A percentile compares a stretch with the other conserved stretches of the same genome.
Evolutionary conservation across 1,140 invertebrate genomes (phyloP).

Genomic region (Drosophila tani): DNA sequence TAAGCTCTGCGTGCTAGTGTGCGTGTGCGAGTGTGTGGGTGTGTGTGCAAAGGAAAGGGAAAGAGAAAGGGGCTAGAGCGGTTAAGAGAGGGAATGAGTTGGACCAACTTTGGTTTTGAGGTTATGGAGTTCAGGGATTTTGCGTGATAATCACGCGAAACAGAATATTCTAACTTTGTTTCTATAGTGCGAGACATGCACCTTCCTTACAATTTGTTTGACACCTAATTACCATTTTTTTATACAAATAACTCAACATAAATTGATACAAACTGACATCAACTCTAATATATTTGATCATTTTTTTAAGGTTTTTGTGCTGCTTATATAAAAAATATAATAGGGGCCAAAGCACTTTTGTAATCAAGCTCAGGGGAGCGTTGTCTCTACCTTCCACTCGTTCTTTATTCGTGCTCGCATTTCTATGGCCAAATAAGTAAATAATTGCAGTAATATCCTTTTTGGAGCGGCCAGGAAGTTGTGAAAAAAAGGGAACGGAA

Average conservation of each 20-base stretch:
- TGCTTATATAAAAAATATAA: constrained; percentile 11
- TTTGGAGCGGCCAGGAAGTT: constrained; percentile 67
- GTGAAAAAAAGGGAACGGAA: constrained; percentile 34
- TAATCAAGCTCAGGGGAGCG: constrained; percentile 39
- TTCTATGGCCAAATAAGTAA: constrained; percentile 81
- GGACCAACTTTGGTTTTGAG: constrained; percentile 21
- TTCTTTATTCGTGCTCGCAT: constrained; percentile 62
- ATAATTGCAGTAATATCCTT: constrained; percentile 83
- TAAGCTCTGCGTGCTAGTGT: constrained; percentile 17
- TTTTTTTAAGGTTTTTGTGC: not conserved
- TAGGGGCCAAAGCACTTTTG: constrained; percentile 24
- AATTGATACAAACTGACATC: not conserved
- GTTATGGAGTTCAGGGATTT: not conserved
- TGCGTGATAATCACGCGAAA: too few relatives aligned
- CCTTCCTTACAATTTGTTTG: too few relatives aligned
- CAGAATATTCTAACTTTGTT: too few relatives aligned
- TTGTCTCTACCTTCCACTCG: constrained; percentile 49
- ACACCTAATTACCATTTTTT: not conserved
- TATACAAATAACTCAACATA: too few relatives aligned
- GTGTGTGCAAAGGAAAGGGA: not conserved
- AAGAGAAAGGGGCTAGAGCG: not conserved
- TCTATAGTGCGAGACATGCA: too few relatives aligned
- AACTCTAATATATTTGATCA: not conserved
- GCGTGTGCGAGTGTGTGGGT: constrained; percentile 5
- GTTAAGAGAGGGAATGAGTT: not conserved